Base-by-base conservation (phyloP, 2,797 vertebrate genomes). In the Octomys mimax region DNA sequence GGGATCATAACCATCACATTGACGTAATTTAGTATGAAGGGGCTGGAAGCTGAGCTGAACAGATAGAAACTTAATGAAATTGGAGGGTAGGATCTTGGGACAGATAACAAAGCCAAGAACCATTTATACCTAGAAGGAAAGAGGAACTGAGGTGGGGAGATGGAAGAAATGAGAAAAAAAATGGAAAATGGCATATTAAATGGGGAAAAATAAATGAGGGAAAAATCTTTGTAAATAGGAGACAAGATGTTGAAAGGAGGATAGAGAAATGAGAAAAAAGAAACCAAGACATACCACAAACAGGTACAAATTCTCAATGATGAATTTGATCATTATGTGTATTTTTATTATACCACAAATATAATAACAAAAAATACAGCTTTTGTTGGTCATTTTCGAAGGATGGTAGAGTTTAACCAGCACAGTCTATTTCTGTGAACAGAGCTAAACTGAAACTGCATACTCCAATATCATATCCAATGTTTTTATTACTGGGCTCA, bases 381-480 rank as follows among this genome's bases (percentile, higher is more conserved):
- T 81, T 21, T 14, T 52, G 1, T 31, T 33, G 59, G 39, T 66
- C 12, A 28, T 68, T 88, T 52, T 83, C 68, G 36, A 87, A 79
- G 36, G 6, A 82, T 49, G 39, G 5, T 26, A 82, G 66, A 87
- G 39, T 81, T 77, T 92, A 88, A 62, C 5, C 7, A 78, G 54
- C 6, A 61, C 12, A 62, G 24, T n/a, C 52, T 79, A 71, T 73
- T 92, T 79, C 54, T 85, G 71, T 2, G 36, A 89, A 70, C 39
- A 84, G 12, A 92, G 16, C 21, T 71, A 85, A 95, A 92, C 70
- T 39, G 33, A 89, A 70, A 19, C 28, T 89, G 70, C 80, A 79
- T 71, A 85, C 70, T 64, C 12, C 84, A 64, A 92, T 73, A 89
- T 36, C 26, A 57, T 64, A 64, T 79, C 7, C 28, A 52, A 28